These are phyloP conservation scores for Anarhynchus alexandrinus DNA, from an alignment of 2,113 vertebrate genomes.

Conservation along the genomic window DNA sequence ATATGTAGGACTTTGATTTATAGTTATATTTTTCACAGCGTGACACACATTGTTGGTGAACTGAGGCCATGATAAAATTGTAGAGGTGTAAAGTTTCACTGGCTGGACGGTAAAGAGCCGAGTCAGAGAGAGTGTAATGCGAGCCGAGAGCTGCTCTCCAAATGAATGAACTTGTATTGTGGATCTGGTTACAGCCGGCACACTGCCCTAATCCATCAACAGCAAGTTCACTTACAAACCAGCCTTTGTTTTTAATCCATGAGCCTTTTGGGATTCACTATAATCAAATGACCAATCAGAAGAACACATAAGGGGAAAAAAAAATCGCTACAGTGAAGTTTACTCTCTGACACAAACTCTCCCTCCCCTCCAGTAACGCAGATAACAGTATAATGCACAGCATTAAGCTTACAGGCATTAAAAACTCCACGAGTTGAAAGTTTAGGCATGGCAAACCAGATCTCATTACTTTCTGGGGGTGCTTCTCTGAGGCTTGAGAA, in stretches of 20 bases:
- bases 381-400: slow-evolving; percentile 1
- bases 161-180: slow-evolving; percentile 71
- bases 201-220: slow-evolving; percentile 78
- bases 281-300: slow-evolving; percentile 62
- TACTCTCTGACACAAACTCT: slow-evolving; percentile 27
- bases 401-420: slow-evolving; percentile 11
- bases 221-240: slow-evolving; percentile 81
- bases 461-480: not conserved
- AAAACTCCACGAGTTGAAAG: not conserved
- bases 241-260: slow-evolving; percentile 81
- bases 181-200: slow-evolving; percentile 72
- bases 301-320: slow-evolving; percentile 11
- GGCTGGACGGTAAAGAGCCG: slow-evolving; percentile 53
- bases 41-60: slow-evolving; percentile 60
- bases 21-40: slow-evolving; percentile 62
- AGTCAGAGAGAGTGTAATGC: slow-evolving; percentile 51
- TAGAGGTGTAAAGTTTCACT: slow-evolving; percentile 71
- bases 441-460: not conserved
- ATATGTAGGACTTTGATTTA: slow-evolving; percentile 61
- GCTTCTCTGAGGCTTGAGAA: not conserved
- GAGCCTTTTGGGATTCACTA: slow-evolving; percentile 74
- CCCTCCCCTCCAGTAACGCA: not conserved
- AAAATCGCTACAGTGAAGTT: slow-evolving; percentile 39
- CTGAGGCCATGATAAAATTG: slow-evolving; percentile 63
- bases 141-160: slow-evolving; percentile 60